Evolutionary conservation across 35 echinoderm and acorn worm species (phyloP).

Genomic region (Amphiura filiformis): DNA sequence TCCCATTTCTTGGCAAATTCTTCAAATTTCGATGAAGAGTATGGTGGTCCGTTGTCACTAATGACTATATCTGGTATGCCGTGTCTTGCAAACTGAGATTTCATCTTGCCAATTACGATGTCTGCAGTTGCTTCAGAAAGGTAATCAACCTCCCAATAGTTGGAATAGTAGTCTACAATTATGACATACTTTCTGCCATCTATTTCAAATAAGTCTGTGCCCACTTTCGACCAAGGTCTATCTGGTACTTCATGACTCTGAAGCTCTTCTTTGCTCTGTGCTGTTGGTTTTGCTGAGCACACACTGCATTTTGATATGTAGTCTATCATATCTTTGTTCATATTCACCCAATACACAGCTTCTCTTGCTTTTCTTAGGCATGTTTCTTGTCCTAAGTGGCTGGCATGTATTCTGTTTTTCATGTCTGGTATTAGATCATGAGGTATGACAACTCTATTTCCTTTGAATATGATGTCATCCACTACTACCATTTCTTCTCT

Average conservation of each 20-base stretch:
- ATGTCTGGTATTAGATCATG: background rate
- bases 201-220: background rate
- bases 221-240: background rate
- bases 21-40: background rate
- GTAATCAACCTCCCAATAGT: background rate
- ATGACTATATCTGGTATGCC: background rate
- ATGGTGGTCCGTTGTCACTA: background rate
- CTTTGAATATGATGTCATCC: background rate
- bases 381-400: background rate
- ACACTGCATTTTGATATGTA: background rate
- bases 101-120: background rate
- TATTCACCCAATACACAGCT: background rate
- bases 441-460: conserved; percentile 63
- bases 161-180: conserved; percentile 9
- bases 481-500: background rate
- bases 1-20: background rate
- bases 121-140: background rate
- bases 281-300: background rate
- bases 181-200: background rate
- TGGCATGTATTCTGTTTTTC: background rate
- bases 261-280: background rate
- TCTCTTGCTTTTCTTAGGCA: background rate
- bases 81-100: background rate
- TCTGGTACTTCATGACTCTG: background rate
- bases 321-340: background rate